A percentile compares a stretch with the other conserved stretches of the same genome.
These are phyloP conservation scores for Megalops cyprinoides DNA, from an alignment of 2,797 vertebrate genomes.

Conservation along the genomic window DNA sequence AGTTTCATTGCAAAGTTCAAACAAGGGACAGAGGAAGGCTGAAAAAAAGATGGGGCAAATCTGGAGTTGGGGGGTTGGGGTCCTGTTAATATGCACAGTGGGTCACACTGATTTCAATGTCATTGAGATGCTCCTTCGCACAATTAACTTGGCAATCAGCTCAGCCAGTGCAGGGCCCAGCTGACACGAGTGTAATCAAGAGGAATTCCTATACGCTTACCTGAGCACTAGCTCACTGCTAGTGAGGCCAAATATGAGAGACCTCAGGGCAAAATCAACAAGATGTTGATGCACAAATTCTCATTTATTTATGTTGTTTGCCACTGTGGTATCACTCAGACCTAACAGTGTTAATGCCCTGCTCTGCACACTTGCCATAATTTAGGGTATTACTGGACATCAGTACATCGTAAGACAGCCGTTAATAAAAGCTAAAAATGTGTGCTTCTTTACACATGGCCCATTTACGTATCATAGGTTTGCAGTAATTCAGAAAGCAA, in stretches of 20 bases:
- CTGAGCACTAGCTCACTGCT: conserved; percentile 48
- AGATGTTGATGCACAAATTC: background rate
- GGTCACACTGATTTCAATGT: conserved; percentile 67
- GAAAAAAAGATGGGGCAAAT: background rate
- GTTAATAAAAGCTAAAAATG: no score
- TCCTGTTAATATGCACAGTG: conserved; percentile 46
- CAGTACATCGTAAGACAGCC: no score
- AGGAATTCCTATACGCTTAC: conserved; percentile 59
- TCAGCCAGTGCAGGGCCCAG: conserved; percentile 45
- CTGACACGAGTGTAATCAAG: conserved; percentile 56
- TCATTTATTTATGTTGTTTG: background rate
- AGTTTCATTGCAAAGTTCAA: conserved; percentile 11
- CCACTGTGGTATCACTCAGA: background rate
- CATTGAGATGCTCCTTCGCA: conserved; percentile 62
- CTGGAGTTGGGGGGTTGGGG: no score
- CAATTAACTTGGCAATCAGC: conserved; percentile 56
- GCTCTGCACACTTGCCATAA: no score
- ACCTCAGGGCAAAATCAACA: background rate
- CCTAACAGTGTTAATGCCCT: background rate
- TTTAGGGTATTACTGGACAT: no score
- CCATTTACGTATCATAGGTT: no score
- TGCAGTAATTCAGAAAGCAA: no score
- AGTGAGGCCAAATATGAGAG: background rate
- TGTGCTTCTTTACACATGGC: no score
- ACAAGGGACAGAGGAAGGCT: background rate